These are phyloP conservation scores for cattle (Bos taurus) DNA, from an alignment of 2,113 vertebrate species.

Conservation along the genomic window DNA sequence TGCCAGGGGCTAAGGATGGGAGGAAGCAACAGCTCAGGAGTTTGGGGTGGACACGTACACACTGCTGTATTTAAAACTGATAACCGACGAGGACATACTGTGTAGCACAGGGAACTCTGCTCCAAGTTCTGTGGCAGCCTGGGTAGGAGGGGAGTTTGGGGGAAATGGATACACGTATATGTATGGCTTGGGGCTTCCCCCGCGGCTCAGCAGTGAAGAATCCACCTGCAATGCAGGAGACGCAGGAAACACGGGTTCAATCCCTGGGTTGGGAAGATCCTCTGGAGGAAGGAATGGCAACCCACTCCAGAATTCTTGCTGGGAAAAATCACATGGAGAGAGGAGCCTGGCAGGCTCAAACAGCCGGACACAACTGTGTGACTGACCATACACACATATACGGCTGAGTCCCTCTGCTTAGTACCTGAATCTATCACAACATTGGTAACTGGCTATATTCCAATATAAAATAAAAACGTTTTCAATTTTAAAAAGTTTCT, in stretches of 20 bases:
- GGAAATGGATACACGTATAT: background rate
- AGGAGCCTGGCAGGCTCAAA: background rate
- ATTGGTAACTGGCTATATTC: background rate
- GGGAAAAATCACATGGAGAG: background rate
- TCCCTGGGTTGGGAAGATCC: background rate
- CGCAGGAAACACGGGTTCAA: rapidly evolving
- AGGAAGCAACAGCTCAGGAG: background rate
- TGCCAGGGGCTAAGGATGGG: background rate
- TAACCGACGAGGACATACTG: background rate
- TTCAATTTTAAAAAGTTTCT: background rate
- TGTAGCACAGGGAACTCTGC: background rate
- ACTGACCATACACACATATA: background rate
- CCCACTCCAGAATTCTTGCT: background rate
- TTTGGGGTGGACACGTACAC: background rate
- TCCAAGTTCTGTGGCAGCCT: background rate
- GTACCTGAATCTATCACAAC: background rate
- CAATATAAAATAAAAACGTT: background rate
- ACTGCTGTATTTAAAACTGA: background rate
- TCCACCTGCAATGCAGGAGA: background rate
- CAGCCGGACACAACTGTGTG: background rate
- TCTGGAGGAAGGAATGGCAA: background rate
- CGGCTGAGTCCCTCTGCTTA: background rate
- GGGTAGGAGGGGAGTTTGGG: background rate
- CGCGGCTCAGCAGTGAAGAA: background rate
- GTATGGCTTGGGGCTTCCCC: background rate